phyloP scores from a whole-genome alignment of 2,113 vertebrate genomes.

The Carettochelys insculpta region DNA sequence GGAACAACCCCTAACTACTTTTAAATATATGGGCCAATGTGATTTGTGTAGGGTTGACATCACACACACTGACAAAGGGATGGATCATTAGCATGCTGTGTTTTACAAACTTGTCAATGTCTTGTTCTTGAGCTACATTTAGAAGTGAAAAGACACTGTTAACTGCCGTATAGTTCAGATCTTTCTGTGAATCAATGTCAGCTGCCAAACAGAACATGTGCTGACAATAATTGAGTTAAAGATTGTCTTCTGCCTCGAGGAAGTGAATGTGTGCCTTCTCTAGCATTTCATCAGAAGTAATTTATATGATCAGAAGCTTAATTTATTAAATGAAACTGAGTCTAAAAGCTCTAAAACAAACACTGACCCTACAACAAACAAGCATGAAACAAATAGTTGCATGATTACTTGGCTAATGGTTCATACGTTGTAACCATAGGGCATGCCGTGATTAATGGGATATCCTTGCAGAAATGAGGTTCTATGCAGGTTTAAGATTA shows the following conservation, averaged over 20 bases:
- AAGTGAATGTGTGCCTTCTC: not conserved
- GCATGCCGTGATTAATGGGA: not conserved
- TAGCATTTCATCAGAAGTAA: not conserved
- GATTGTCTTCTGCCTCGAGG: not conserved
- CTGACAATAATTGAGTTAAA: not conserved
- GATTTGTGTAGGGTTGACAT: not conserved
- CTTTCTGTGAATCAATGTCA: not conserved
- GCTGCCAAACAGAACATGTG: not conserved
- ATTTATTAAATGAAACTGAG: not conserved
- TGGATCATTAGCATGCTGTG: not conserved
- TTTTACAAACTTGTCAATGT: not conserved
- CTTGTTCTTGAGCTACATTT: not conserved
- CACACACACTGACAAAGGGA: not conserved
- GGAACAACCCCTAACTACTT: not conserved
- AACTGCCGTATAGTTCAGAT: not conserved
- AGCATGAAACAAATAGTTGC: not conserved
- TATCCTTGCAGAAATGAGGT: not conserved
- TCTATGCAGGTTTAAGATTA: not conserved
- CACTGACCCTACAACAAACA: not conserved
- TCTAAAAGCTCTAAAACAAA: not conserved
- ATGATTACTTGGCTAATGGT: slow-evolving; percentile 36
- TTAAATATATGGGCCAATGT: not conserved
- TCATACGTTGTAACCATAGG: not conserved
- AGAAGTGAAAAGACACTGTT: not conserved
- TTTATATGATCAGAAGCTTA: not conserved